phyloP scores from a whole-genome alignment of 1,140 invertebrate genomes.

The Bombus terrestris region DNA sequence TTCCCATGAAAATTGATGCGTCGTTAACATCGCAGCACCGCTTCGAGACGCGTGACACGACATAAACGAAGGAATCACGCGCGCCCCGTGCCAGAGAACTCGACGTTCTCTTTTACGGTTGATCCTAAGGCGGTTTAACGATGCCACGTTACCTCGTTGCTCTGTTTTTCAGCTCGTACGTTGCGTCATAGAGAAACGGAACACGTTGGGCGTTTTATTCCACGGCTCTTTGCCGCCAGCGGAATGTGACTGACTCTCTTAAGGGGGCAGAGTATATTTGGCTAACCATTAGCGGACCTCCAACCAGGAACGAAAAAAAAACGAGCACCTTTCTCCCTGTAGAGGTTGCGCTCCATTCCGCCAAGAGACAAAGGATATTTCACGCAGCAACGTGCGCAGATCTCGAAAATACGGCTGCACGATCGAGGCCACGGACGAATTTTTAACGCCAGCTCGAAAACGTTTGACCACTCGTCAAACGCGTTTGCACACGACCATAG shows the following conservation, averaged over 20 bases:
- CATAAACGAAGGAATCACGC: constrained; percentile 20
- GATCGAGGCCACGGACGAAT: not conserved
- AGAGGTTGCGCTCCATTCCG: not conserved
- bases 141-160: not conserved
- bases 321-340: not conserved
- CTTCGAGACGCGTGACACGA: not conserved
- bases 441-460: not conserved
- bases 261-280: not conserved
- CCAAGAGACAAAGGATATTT: not conserved
- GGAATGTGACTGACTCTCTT: not conserved
- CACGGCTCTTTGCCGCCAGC: too few species aligned
- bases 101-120: not conserved
- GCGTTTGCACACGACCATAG: not conserved
- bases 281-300: constrained; percentile 1
- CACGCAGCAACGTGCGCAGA: not conserved
- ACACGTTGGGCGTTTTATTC: not conserved
- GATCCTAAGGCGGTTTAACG: not conserved
- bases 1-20: not conserved
- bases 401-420: not conserved
- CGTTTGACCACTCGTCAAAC: not conserved
- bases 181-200: not conserved
- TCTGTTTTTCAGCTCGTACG: not conserved
- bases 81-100: not conserved
- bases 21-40: not conserved
- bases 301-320: too few species aligned